Base-by-base conservation (phyloP, 2,888 invertebrate species). In the Apantesis nais region DNA sequence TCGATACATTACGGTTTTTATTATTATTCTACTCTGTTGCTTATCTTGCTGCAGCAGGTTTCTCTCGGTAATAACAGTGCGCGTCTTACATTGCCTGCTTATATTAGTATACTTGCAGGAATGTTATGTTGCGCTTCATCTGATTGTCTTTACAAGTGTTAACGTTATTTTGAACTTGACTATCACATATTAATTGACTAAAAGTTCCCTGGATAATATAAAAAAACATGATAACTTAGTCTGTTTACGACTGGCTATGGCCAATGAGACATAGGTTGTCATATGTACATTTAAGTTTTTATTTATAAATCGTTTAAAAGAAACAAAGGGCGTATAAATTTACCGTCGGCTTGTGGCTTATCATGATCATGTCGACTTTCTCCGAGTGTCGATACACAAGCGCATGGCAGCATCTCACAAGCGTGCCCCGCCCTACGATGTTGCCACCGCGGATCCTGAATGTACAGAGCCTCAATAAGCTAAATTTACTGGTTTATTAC, bases 281-380 rank as follows among this genome's bases (percentile, higher is more conserved):
- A 75, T 63, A 74, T 74, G 69, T 74, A 74, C 58, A 58, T n/a
- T 25, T 25, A 89, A 87, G 86, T 81, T 82, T 78, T 86, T 90
- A 92, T 92, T 92, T 93, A 93, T 93, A 91, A 92, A 93, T 93
- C 88, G 88, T 87, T 83, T 89, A 91, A 92, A 93, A 93, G 92
- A 93, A 92, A 94, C 93, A 94, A 95, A 94, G 93, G 92, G 87
- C 91, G 89, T 90, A 94, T 94, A 94, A 93, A 94, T 93, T 93
- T 90, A 92, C 90, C 88, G 89, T 78, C 84, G 81, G 84, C 85
- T 84, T 84, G 87, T 85, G 85, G 88, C 90, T 93, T 94, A 94
- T 94, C 93, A 90, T 88, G 93, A 93, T 93, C 89, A 84, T 80
- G 87, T 82, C 85, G 87, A 92, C 94, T 94, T 94, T 94, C 94